Evolutionary conservation across 2,888 invertebrate genomes (phyloP).

Genomic region (Cosmia trapezina): DNA sequence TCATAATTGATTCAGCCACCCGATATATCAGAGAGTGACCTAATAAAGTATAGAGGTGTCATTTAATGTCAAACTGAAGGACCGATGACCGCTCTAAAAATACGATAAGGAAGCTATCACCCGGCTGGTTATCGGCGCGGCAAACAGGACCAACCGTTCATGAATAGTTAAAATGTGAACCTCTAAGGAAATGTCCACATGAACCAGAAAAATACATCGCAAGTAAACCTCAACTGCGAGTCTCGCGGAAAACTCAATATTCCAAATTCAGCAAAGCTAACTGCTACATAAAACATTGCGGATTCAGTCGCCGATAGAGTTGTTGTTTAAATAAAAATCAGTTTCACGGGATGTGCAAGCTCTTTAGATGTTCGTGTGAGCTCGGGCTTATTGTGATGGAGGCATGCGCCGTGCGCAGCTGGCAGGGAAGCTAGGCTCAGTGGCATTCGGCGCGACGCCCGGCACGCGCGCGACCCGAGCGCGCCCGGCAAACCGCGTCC

Average conservation of each 20-base stretch:
- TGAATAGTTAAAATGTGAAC: constrained; percentile 82
- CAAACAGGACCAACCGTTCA: constrained; percentile 78
- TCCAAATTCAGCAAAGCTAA: constrained; percentile 63
- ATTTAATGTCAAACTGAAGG: constrained; percentile 56
- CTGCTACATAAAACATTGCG: constrained; percentile 65
- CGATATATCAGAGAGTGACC: constrained; percentile 23
- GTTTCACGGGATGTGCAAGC: constrained; percentile 77
- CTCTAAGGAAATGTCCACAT: constrained; percentile 71
- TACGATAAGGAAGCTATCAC: constrained; percentile 80
- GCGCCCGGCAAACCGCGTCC: constrained; percentile 62
- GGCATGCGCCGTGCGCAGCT: constrained; percentile 84
- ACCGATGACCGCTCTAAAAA: constrained; percentile 73
- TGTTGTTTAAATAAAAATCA: constrained; percentile 81
- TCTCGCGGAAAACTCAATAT: constrained; percentile 60
- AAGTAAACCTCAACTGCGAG: constrained; percentile 49
- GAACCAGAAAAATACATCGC: constrained; percentile 46
- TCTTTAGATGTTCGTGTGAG: constrained; percentile 82
- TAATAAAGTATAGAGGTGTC: constrained; percentile 40
- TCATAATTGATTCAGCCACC: constrained; percentile 43
- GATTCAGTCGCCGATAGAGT: constrained; percentile 70
- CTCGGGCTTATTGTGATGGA: constrained; percentile 82
- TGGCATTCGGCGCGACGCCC: constrained; percentile 80
- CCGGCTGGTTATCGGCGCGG: constrained; percentile 76
- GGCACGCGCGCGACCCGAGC: constrained; percentile 72
- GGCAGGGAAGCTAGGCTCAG: constrained; percentile 73